A percentile compares a stretch with the other conserved stretches of the same genome.
phyloP scores from a whole-genome alignment of 2,797 vertebrate species.

The Acrocephalus scirpaceus region DNA sequence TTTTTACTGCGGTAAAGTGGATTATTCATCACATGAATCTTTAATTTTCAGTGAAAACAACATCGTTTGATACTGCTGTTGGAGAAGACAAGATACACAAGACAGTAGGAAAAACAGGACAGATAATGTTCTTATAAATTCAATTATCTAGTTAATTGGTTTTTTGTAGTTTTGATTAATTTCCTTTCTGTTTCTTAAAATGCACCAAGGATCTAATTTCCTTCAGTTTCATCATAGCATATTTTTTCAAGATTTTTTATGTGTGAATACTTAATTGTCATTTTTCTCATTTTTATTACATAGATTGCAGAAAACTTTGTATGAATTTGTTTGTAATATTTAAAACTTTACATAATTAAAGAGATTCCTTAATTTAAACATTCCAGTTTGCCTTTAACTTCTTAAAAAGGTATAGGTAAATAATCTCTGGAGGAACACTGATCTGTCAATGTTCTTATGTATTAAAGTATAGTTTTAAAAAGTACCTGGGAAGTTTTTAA shows the following conservation, averaged over 20 bases:
- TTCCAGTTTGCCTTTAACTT: neutral
- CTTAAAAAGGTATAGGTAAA: neutral
- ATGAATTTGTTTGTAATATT: neutral
- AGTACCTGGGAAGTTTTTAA: neutral
- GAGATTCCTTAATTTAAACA: neutral
- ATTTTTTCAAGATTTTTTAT: neutral
- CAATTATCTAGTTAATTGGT: neutral
- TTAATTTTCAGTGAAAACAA: neutral
- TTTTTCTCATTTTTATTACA: neutral
- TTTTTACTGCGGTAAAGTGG: neutral
- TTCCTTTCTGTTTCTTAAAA: neutral
- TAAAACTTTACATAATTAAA: neutral
- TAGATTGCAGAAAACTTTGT: neutral
- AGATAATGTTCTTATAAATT: neutral
- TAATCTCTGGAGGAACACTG: neutral
- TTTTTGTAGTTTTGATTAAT: neutral
- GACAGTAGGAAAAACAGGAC: neutral
- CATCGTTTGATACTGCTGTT: neutral
- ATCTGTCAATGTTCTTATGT: neutral
- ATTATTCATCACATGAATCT: neutral
- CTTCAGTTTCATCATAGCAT: neutral
- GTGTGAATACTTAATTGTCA: neutral
- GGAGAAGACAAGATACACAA: neutral
- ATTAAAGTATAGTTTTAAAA: neutral
- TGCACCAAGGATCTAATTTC: neutral